These are phyloP conservation scores for Helicoverpa assulta DNA, from an alignment of 2,888 invertebrate species.

Conservation along the genomic window DNA sequence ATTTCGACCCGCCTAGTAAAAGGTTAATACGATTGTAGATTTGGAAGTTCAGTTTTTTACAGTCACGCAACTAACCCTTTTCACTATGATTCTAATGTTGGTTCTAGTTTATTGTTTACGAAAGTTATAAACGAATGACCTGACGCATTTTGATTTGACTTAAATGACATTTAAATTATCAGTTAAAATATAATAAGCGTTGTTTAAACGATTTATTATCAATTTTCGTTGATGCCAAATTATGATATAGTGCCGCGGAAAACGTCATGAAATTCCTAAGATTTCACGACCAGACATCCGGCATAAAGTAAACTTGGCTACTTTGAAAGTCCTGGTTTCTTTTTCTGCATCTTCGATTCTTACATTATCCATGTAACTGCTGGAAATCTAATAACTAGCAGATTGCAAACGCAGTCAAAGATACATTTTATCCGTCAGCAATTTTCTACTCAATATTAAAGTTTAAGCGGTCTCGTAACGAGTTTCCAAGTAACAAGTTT, in stretches of 20 bases:
- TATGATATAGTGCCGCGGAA: background rate
- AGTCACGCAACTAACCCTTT: conserved; percentile 22
- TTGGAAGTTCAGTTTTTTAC: conserved; percentile 23
- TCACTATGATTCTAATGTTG: background rate
- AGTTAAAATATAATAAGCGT: too few species aligned
- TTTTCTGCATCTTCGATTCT: background rate
- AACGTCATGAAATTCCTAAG: background rate
- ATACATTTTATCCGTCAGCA: conserved; percentile 35
- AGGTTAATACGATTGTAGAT: conserved; percentile 35
- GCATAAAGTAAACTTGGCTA: background rate
- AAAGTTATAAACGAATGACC: too few species aligned
- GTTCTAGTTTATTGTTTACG: background rate
- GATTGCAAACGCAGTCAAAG: conserved; percentile 28
- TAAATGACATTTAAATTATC: too few species aligned
- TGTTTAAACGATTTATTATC: background rate
- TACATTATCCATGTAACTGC: background rate
- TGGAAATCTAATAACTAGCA: conserved; percentile 1
- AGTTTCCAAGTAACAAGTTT: conserved; percentile 59
- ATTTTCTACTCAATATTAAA: conserved; percentile 54
- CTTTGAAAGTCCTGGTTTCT: background rate
- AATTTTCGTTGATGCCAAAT: conserved; percentile 3
- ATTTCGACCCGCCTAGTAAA: conserved; percentile 53
- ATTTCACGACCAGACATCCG: background rate
- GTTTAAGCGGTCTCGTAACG: conserved; percentile 52
- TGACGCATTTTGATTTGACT: too few species aligned